Percentiles rank a stretch among this genome's conserved stretches.
Evolutionary conservation across 30 jellyfish, hydroid and myxozoan genomes (phyloP).

Genomic region (Hydractinia echinata): DNA sequence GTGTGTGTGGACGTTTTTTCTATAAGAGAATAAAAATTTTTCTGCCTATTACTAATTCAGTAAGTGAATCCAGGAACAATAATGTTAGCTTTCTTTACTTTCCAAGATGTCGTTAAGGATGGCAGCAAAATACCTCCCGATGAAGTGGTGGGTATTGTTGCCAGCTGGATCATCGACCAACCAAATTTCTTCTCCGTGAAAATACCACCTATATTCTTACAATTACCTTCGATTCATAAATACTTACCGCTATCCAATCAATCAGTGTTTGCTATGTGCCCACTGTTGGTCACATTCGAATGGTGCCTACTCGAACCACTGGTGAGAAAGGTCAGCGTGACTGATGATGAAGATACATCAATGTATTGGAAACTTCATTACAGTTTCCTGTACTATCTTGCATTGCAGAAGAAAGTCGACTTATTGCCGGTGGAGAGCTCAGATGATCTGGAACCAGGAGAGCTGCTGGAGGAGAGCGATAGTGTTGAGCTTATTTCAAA

Average conservation of each 20-base stretch:
- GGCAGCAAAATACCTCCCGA: slow-evolving; percentile 13
- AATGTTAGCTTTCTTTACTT: too few relatives aligned
- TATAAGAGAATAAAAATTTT: too few relatives aligned
- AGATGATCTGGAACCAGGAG: slow-evolving; percentile 93
- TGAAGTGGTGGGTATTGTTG: slow-evolving; percentile 24
- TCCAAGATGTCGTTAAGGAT: too few relatives aligned
- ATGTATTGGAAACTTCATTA: slow-evolving; percentile 58
- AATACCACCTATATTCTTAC: slow-evolving; percentile 44
- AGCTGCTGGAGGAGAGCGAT: slow-evolving; percentile 55
- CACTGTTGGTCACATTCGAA: slow-evolving; percentile 33
- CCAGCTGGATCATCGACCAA: slow-evolving; percentile 38
- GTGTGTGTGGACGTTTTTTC: too few relatives aligned
- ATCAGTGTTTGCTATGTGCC: slow-evolving; percentile 26
- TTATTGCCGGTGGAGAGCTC: slow-evolving; percentile 40
- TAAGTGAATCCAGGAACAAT: not conserved
- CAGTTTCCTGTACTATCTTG: slow-evolving; percentile 52
- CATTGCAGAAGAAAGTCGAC: slow-evolving; percentile 44
- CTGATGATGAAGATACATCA: slow-evolving; percentile 29
- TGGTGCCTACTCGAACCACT: slow-evolving; percentile 78
- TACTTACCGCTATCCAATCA: slow-evolving; percentile 24
- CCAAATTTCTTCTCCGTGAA: slow-evolving; percentile 37
- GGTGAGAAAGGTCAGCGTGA: slow-evolving; percentile 32
- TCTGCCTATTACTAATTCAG: too few relatives aligned
- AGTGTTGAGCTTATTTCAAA: slow-evolving; percentile 25
- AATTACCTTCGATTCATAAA: slow-evolving; percentile 55